Conservation (phyloP, 2,888 invertebrate genomes). For the Drosophila mettleri region DNA sequence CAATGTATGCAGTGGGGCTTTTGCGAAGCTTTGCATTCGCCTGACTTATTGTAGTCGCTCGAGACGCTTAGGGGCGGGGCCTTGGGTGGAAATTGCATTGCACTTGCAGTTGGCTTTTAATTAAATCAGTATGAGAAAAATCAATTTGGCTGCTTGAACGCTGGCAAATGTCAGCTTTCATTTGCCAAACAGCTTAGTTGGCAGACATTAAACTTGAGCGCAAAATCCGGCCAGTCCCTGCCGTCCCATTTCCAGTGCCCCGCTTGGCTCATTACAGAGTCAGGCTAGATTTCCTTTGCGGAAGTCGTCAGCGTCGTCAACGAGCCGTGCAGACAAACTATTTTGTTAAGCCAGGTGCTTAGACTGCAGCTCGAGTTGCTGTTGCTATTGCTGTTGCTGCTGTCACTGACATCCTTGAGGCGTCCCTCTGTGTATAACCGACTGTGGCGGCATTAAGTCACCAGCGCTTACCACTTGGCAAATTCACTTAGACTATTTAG, state of each 20-base stretch:
- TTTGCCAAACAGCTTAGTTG: constrained; percentile 31
- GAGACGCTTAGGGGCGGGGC: background rate
- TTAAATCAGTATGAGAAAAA: constrained; percentile 65
- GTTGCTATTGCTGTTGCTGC: constrained; percentile 22
- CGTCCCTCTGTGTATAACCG: constrained; percentile 4
- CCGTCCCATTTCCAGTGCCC: background rate
- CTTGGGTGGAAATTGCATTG: constrained; percentile 42
- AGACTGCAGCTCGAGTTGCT: constrained; percentile 20
- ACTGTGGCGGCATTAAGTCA: constrained; percentile 16
- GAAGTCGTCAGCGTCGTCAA: constrained; percentile 39
- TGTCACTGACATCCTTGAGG: constrained; percentile 24
- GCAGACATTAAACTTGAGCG: constrained; percentile 4
- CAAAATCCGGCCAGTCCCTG: background rate
- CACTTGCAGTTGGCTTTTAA: constrained; percentile 61
- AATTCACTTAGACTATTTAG: constrained; percentile 27
- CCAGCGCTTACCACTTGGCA: constrained; percentile 33
- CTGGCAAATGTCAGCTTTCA: constrained; percentile 37
- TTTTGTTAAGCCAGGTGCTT: constrained; percentile 44
- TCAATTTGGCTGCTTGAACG: constrained; percentile 45
- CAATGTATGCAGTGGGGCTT: too few species aligned
- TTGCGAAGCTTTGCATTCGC: constrained; percentile 4
- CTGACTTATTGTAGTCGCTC: constrained; percentile 22
- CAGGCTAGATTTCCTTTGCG: constrained; percentile 57
- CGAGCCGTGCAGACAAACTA: constrained; percentile 40
- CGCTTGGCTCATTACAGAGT: constrained; percentile 62